These are phyloP conservation scores for Tragelaphus imberbis DNA, from an alignment of 2,113 vertebrate species.

Conservation along the genomic window DNA sequence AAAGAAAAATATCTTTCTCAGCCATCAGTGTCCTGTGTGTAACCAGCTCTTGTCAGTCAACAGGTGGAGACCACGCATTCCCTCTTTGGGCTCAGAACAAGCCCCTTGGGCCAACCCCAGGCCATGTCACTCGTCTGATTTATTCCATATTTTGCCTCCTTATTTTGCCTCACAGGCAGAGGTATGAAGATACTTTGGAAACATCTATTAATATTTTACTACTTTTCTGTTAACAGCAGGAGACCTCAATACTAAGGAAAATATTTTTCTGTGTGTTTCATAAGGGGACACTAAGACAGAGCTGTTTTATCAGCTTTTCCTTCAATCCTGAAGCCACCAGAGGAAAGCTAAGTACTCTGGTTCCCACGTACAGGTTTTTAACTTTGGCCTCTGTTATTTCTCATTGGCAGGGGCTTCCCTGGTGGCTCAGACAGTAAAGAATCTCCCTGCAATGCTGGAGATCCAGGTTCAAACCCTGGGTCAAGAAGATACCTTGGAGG, in stretches of 20 bases:
- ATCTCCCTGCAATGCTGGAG: neutral
- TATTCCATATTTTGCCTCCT: neutral
- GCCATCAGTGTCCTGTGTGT: too few species aligned
- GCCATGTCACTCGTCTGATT: neutral
- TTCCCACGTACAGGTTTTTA: neutral
- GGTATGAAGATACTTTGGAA: neutral
- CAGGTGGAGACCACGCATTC: neutral
- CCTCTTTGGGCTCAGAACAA: neutral
- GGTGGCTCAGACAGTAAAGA: neutral
- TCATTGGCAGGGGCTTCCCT: neutral
- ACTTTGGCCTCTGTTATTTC: neutral
- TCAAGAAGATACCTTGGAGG: neutral
- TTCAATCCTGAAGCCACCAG: neutral
- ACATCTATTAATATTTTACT: neutral
- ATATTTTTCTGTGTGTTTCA: neutral
- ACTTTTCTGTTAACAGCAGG: neutral
- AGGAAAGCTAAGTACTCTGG: neutral
- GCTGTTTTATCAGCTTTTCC: neutral
- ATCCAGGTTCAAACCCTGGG: neutral
- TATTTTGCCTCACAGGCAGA: neutral
- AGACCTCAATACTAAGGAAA: neutral
- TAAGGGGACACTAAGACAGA: fast-evolving
- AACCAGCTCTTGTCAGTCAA: neutral
- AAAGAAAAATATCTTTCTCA: neutral
- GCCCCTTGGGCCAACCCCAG: neutral